phyloP scores from a whole-genome alignment of 2,797 vertebrate genomes.

The Tenualosa thibaudeaui region DNA sequence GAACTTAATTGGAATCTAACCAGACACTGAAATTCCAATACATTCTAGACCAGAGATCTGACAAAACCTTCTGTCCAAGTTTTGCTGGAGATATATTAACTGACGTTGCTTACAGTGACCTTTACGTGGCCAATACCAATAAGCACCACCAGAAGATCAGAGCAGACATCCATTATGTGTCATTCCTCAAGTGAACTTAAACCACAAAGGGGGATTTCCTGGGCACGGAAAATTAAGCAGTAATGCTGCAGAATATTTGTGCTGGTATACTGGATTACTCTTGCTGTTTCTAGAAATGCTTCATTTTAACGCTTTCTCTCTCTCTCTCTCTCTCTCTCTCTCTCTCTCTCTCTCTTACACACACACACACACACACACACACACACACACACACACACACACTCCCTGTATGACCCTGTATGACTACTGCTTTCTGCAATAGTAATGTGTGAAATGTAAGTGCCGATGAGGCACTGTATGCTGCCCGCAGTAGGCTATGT shows the following conservation, averaged over 20 bases:
- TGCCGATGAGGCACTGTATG: conserved; percentile 32
- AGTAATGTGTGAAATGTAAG: background rate
- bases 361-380: background rate
- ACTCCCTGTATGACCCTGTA: background rate
- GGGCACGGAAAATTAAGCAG: background rate
- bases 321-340: background rate
- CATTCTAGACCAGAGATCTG: background rate
- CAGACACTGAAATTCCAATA: background rate
- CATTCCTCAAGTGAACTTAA: background rate
- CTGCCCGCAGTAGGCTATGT: conserved; percentile 49
- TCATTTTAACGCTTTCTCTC: background rate
- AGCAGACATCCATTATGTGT: background rate
- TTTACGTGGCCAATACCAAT: background rate
- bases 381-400: background rate
- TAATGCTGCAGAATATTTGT: background rate
- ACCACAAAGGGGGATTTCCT: background rate
- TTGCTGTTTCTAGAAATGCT: background rate
- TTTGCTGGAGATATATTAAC: background rate
- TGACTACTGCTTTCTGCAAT: background rate
- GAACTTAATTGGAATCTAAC: too few species aligned
- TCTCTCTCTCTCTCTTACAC: background rate
- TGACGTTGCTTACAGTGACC: background rate
- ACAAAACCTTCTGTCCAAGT: background rate
- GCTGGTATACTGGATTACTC: background rate
- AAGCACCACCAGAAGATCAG: background rate